These are phyloP conservation scores for Rhipidura dahli DNA, from an alignment of 2,113 vertebrate genomes.

Conservation along the genomic window DNA sequence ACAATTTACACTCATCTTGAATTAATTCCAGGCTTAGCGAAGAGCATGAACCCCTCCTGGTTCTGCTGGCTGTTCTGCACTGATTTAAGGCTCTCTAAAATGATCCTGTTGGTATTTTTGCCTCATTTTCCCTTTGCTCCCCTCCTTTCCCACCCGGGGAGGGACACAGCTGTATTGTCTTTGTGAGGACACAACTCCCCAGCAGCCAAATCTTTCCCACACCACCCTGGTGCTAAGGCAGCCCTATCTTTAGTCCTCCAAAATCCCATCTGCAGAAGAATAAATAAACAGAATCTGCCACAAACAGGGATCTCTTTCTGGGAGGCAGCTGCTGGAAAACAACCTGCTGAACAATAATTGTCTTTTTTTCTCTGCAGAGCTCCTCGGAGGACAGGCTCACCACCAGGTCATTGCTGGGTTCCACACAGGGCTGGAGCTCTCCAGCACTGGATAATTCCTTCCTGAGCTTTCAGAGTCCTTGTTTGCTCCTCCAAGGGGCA, in stretches of 20 bases:
- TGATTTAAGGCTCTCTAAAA: neutral
- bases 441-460: neutral
- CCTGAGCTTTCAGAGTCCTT: neutral
- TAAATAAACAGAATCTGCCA: neutral
- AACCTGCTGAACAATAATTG: neutral
- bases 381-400: neutral
- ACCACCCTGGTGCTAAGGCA: neutral
- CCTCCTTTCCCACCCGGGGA: neutral
- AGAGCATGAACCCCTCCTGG: neutral
- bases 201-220: neutral
- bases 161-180: constrained; percentile 40
- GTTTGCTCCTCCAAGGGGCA: neutral
- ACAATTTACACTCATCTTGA: neutral
- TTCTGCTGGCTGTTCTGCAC: neutral
- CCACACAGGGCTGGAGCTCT: neutral
- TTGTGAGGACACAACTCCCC: neutral
- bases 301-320: neutral
- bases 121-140: neutral
- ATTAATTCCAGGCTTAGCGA: neutral
- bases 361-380: neutral
- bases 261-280: neutral
- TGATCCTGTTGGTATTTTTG: neutral
- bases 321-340: neutral
- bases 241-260: neutral
- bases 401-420: neutral